Conservation (phyloP, 1,140 invertebrate species). For the Matsumurasca onukii region DNA sequence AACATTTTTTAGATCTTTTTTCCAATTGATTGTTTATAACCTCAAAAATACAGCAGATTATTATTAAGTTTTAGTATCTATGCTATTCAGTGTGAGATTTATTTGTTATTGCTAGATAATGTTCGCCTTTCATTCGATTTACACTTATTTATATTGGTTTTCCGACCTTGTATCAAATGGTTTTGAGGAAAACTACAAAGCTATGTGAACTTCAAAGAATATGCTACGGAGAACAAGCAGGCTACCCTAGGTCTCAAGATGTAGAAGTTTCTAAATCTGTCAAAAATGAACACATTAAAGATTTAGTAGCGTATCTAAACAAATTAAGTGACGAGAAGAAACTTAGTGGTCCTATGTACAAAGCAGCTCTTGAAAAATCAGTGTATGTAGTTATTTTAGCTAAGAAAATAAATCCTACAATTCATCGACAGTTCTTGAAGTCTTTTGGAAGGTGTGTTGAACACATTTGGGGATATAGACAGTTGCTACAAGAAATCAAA, state of each 20-base stretch:
- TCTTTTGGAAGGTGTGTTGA: slow-evolving; percentile 75
- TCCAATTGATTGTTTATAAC: too few relatives aligned
- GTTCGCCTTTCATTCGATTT: slow-evolving; percentile 25
- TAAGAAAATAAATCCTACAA: slow-evolving; percentile 77
- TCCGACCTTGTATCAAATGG: slow-evolving; percentile 80
- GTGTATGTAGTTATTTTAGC: slow-evolving; percentile 66
- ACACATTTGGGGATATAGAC: slow-evolving; percentile 88
- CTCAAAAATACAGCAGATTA: too few relatives aligned
- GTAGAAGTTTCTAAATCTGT: slow-evolving; percentile 74
- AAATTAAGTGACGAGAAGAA: slow-evolving; percentile 57
- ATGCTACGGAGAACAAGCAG: slow-evolving; percentile 77
- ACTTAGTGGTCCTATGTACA: slow-evolving; percentile 51
- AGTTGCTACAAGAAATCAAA: slow-evolving; percentile 76
- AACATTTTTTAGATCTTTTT: too few relatives aligned
- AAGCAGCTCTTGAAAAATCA: slow-evolving; percentile 54
- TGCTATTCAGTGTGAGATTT: too few relatives aligned
- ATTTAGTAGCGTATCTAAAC: slow-evolving; percentile 66
- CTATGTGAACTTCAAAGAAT: slow-evolving; percentile 91
- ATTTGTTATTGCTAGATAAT: too few relatives aligned
- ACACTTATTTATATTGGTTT: slow-evolving; percentile 58
- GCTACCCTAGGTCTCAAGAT: slow-evolving; percentile 65
- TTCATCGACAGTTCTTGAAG: slow-evolving; percentile 75
- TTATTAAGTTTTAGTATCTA: too few relatives aligned
- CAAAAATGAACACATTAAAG: slow-evolving; percentile 66
- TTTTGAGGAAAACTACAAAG: slow-evolving; percentile 78